Percentiles rank a stretch among this genome's conserved stretches.
These are phyloP conservation scores for Petrolisthes cinctipes DNA, from an alignment of 2,888 invertebrate species.

Conservation along the genomic window DNA sequence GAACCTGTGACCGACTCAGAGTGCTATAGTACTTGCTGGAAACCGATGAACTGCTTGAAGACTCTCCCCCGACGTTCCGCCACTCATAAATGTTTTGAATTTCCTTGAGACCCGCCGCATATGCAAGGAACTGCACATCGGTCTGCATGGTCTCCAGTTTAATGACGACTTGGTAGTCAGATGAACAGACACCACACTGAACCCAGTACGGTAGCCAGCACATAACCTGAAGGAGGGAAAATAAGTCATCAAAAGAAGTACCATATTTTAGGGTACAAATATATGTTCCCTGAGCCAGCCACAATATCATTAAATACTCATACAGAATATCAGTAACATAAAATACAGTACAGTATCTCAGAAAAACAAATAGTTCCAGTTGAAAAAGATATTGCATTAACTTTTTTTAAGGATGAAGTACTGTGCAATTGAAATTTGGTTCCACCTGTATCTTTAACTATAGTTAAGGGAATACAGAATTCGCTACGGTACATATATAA, in stretches of 20 bases:
- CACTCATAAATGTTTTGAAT: slow-evolving; percentile 40
- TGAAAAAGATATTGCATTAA: background rate
- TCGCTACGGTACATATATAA: too few relatives aligned
- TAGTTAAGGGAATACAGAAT: too few relatives aligned
- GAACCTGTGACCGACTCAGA: slow-evolving; percentile 29
- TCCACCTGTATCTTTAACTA: too few relatives aligned
- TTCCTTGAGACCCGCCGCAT: slow-evolving; percentile 41
- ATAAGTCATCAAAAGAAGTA: too few relatives aligned
- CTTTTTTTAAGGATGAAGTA: background rate
- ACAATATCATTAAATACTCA: background rate
- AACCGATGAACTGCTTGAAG: background rate
- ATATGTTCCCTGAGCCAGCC: too few relatives aligned
- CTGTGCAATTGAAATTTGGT: background rate
- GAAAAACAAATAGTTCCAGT: background rate
- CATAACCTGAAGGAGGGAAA: slow-evolving; percentile 20
- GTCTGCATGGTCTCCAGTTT: slow-evolving; percentile 46
- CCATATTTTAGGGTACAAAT: too few relatives aligned
- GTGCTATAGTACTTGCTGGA: slow-evolving; percentile 17
- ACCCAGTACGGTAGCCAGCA: slow-evolving; percentile 48
- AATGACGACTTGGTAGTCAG: slow-evolving; percentile 44
- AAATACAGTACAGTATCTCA: background rate
- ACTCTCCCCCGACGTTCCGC: slow-evolving; percentile 19
- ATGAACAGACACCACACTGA: slow-evolving; percentile 50
- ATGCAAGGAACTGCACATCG: slow-evolving; percentile 46
- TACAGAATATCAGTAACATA: background rate